Evolutionary conservation across 2,797 vertebrate species (phyloP).

Genomic region (Anas bernieri): DNA sequence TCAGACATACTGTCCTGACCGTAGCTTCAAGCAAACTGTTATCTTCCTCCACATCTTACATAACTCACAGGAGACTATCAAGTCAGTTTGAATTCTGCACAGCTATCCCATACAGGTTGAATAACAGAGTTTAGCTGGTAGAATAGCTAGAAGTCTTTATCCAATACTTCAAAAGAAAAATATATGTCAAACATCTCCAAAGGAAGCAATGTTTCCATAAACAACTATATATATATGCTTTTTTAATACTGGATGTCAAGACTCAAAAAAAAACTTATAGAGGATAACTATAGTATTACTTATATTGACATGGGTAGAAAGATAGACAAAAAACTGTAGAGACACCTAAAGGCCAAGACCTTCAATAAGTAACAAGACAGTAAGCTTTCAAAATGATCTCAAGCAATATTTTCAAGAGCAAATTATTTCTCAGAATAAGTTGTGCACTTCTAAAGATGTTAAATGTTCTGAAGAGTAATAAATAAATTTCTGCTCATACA

Average conservation of each 20-base stretch:
- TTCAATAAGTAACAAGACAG: neutral
- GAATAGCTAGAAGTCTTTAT: neutral
- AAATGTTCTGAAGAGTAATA: neutral
- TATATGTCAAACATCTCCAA: neutral
- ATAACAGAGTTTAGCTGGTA: neutral
- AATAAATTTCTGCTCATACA: neutral
- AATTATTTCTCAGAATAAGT: neutral
- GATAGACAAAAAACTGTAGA: neutral
- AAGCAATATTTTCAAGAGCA: neutral
- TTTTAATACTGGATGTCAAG: neutral
- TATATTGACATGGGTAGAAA: neutral
- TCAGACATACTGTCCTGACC: neutral
- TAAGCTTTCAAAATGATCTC: neutral
- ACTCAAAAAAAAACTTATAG: neutral
- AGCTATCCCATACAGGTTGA: neutral
- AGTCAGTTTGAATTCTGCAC: neutral
- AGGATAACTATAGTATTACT: neutral
- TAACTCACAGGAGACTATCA: neutral
- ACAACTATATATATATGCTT: neutral
- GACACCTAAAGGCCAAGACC: neutral
- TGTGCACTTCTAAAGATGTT: neutral
- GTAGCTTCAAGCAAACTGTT: neutral
- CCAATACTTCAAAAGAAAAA: neutral
- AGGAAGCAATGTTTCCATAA: neutral
- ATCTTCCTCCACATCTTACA: neutral